These are phyloP conservation scores for Nasua narica DNA, from an alignment of 2,797 vertebrate genomes.

Conservation along the genomic window DNA sequence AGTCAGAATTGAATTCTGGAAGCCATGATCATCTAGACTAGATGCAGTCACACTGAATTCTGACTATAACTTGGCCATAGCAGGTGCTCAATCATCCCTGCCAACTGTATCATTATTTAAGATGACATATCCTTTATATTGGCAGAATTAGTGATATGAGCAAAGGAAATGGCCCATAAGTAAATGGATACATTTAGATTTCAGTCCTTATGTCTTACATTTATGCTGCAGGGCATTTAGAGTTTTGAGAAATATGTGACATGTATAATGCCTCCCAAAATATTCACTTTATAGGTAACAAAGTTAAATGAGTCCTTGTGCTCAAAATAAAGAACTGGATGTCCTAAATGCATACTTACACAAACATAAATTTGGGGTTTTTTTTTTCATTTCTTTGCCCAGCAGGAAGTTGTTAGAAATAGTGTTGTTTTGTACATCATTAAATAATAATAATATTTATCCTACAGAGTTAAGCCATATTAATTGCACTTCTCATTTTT, in stretches of 20 bases:
- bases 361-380: conserved; percentile 48
- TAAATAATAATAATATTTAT: conserved; percentile 80
- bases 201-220: conserved; percentile 9
- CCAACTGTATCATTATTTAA: conserved; percentile 34
- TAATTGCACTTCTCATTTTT: conserved; percentile 74
- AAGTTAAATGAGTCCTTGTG: conserved; percentile 52
- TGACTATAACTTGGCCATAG: not conserved
- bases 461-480: conserved; percentile 71
- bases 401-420: conserved; percentile 68
- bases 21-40: not conserved
- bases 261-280: conserved; percentile 22
- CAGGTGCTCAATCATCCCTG: not conserved
- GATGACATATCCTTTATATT: conserved; percentile 21
- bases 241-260: conserved; percentile 37
- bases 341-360: conserved; percentile 55
- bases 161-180: conserved; percentile 21
- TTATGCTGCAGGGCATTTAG: conserved; percentile 11
- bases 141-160: conserved; percentile 43
- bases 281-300: conserved; percentile 46
- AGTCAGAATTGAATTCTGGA: conserved; percentile 2
- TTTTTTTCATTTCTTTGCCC: conserved; percentile 67
- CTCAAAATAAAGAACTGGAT: conserved; percentile 63
- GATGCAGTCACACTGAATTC: not conserved
- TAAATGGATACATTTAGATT: conserved; percentile 49
- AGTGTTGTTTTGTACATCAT: conserved; percentile 71